Evolutionary conservation across 2,797 vertebrate species (phyloP).

Genomic region (Paratrypauchen microcephalus): DNA sequence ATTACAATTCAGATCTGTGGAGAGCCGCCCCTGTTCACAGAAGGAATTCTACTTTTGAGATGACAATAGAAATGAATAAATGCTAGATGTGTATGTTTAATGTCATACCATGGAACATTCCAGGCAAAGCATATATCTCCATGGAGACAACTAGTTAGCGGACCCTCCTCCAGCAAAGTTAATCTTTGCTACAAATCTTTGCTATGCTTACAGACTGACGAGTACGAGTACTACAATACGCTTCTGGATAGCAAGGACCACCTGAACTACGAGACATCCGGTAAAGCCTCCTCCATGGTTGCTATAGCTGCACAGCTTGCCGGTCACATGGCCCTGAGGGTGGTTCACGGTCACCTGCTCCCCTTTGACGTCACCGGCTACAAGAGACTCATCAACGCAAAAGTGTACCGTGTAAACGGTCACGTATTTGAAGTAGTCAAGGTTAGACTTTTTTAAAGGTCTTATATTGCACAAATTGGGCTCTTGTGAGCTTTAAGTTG

Average conservation of each 20-base stretch:
- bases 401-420: accelerated
- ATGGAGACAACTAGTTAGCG: no score
- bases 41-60: no score
- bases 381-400: not conserved
- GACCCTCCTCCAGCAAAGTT: no score
- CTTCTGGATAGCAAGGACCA: slow-evolving; percentile 66
- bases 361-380: slow-evolving; percentile 81
- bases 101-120: no score
- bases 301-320: slow-evolving; percentile 79
- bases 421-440: slow-evolving; percentile 22
- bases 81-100: no score
- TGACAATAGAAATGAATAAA: no score
- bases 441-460: slow-evolving; percentile 16
- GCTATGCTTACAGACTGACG: slow-evolving; percentile 11
- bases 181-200: not conserved
- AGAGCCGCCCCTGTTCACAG: no score
- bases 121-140: no score
- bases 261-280: slow-evolving; percentile 45
- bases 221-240: slow-evolving; percentile 82
- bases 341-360: slow-evolving; percentile 83
- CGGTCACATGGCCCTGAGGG: slow-evolving; percentile 82
- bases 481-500: no score
- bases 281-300: slow-evolving; percentile 32
- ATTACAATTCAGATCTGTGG: no score
- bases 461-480: no score